These are phyloP conservation scores for Cylindroiulus punctatus DNA, from an alignment of 2,888 invertebrate genomes.

Conservation along the genomic window DNA sequence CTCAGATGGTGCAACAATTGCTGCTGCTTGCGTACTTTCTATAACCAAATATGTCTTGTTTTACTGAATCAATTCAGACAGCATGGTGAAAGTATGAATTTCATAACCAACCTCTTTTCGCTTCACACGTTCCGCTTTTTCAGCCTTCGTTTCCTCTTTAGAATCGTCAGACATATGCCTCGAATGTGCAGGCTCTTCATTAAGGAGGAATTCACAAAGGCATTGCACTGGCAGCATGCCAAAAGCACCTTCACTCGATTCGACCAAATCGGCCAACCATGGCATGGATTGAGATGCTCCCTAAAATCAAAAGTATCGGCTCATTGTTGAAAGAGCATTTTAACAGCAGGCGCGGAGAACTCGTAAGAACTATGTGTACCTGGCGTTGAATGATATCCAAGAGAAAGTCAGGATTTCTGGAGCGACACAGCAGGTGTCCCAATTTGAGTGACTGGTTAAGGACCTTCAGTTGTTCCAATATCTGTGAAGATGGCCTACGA, in stretches of 20 bases:
- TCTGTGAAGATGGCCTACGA: slow-evolving; percentile 79
- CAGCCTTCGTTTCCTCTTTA: slow-evolving; percentile 70
- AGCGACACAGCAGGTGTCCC: slow-evolving; percentile 87
- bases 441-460: slow-evolving; percentile 82
- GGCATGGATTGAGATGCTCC: slow-evolving; percentile 89
- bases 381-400: slow-evolving; percentile 89
- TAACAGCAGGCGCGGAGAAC: not conserved
- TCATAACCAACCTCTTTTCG: slow-evolving; percentile 62
- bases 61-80: not conserved
- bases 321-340: not conserved
- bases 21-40: slow-evolving; percentile 79
- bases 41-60: slow-evolving; percentile 4
- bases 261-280: slow-evolving; percentile 93
- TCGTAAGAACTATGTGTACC: slow-evolving; percentile 66
- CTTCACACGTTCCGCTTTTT: slow-evolving; percentile 65
- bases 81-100: not conserved
- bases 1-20: slow-evolving; percentile 77
- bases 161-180: slow-evolving; percentile 64
- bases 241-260: slow-evolving; percentile 87
- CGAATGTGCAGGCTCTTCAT: slow-evolving; percentile 62
- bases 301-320: too few species aligned
- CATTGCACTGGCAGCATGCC: slow-evolving; percentile 96
- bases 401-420: slow-evolving; percentile 89
- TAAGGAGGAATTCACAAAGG: slow-evolving; percentile 91
- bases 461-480: slow-evolving; percentile 82